phyloP scores from a whole-genome alignment of 2,797 vertebrate species.

The Propithecus deckenii region DNA sequence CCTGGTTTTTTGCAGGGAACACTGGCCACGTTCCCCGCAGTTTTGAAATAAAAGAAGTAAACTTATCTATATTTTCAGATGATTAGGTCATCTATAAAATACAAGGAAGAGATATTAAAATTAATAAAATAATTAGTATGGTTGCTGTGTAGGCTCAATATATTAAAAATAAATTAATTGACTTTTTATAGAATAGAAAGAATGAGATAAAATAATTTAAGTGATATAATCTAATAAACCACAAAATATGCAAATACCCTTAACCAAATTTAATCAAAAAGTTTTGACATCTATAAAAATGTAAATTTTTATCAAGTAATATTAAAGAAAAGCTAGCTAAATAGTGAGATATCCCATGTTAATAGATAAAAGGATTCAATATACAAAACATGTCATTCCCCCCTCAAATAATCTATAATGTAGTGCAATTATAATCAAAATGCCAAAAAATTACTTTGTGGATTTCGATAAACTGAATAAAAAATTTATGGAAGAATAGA shows the following conservation, averaged over 20 bases:
- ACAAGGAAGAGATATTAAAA: background rate
- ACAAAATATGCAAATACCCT: background rate
- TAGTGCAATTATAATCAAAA: background rate
- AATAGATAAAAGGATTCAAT: background rate
- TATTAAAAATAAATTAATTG: background rate
- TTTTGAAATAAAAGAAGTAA: background rate
- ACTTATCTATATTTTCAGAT: background rate
- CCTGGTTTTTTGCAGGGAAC: no score
- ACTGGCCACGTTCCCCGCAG: no score
- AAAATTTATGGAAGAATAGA: background rate
- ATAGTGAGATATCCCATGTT: background rate
- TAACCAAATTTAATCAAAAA: background rate
- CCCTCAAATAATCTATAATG: background rate
- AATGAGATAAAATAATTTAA: background rate
- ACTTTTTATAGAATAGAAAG: background rate
- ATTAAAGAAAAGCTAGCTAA: background rate
- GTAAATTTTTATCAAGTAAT: background rate
- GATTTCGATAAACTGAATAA: background rate
- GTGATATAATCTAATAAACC: background rate
- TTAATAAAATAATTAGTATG: background rate
- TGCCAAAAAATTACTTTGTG: background rate
- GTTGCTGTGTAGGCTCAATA: background rate
- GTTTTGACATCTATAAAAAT: background rate
- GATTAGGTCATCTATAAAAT: background rate
- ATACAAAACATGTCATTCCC: background rate